Evolutionary conservation across 2,113 vertebrate species (phyloP).

Genomic region (Chloroceryle aenea): DNA sequence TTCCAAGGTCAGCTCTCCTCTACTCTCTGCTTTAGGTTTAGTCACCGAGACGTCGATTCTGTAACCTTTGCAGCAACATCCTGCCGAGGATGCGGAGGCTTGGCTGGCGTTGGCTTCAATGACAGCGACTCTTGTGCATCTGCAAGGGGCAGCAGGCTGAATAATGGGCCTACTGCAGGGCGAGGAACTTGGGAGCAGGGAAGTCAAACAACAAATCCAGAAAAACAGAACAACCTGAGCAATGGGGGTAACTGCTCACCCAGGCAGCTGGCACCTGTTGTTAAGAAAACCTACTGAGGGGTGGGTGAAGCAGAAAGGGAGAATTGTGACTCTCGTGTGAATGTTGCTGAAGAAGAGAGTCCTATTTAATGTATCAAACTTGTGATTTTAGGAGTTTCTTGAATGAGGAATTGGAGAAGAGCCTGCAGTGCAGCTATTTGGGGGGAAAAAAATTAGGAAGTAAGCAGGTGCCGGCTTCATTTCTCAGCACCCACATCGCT

Average conservation of each 20-base stretch:
- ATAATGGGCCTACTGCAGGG: neutral
- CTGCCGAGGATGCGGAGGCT: neutral
- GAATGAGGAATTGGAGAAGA: neutral
- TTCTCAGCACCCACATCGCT: slow-evolving; percentile 1
- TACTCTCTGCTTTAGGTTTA: neutral
- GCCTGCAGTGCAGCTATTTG: neutral
- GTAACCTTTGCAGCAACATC: slow-evolving; percentile 7
- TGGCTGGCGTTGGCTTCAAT: neutral
- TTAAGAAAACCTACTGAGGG: fast-evolving
- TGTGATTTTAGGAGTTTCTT: neutral
- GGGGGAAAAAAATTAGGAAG: neutral
- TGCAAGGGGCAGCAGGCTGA: slow-evolving; percentile 14
- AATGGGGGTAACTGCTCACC: neutral
- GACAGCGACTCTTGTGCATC: neutral
- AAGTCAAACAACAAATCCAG: neutral
- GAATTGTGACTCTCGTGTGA: neutral
- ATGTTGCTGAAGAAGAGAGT: neutral
- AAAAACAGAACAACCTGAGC: neutral
- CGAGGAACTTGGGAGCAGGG: slow-evolving; percentile 7
- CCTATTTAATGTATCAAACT: neutral
- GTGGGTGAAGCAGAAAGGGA: neutral
- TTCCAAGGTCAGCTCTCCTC: slow-evolving; percentile 16
- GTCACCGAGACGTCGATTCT: neutral
- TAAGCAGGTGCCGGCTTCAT: slow-evolving; percentile 9
- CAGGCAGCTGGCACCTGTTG: neutral